phyloP scores from a whole-genome alignment of 2,888 invertebrate genomes.

The Drosophila austrosaltans region DNA sequence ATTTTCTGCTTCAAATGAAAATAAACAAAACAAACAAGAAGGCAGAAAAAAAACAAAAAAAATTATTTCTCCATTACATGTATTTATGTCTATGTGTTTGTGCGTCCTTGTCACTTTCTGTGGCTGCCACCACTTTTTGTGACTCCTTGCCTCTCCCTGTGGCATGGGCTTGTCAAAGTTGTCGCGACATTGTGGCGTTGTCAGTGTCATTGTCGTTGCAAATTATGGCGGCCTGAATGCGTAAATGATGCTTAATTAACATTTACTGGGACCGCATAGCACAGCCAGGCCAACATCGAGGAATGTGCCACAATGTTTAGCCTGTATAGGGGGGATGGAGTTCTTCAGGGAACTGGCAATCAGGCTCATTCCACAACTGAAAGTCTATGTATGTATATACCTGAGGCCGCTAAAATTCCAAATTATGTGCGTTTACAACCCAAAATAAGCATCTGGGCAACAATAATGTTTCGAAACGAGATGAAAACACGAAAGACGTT shows the following conservation, averaged over 20 bases:
- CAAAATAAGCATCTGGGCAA: slow-evolving; percentile 41
- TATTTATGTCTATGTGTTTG: neutral
- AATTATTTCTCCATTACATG: neutral
- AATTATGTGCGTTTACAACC: slow-evolving; percentile 67
- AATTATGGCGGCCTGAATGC: slow-evolving; percentile 76
- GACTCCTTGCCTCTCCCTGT: slow-evolving; percentile 1
- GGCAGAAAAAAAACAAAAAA: neutral
- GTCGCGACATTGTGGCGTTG: slow-evolving; percentile 69
- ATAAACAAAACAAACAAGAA: neutral
- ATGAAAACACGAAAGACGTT: neutral
- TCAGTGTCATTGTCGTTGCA: slow-evolving; percentile 61
- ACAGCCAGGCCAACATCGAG: slow-evolving; percentile 31
- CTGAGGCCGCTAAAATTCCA: slow-evolving; percentile 54
- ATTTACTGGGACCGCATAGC: slow-evolving; percentile 58
- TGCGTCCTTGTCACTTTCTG: slow-evolving; percentile 36
- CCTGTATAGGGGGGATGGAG: slow-evolving; percentile 3
- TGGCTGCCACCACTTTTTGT: slow-evolving; percentile 16
- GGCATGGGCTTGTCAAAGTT: slow-evolving; percentile 67
- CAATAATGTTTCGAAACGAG: slow-evolving; percentile 3
- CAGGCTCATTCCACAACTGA: neutral
- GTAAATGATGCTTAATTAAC: slow-evolving; percentile 77
- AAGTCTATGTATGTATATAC: neutral
- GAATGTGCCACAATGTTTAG: no score
- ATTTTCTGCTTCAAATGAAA: slow-evolving; percentile 5
- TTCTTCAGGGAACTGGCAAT: slow-evolving; percentile 4